These are phyloP conservation scores for Mormyrus iriodes DNA, from an alignment of 2,113 vertebrate species.

Conservation along the genomic window DNA sequence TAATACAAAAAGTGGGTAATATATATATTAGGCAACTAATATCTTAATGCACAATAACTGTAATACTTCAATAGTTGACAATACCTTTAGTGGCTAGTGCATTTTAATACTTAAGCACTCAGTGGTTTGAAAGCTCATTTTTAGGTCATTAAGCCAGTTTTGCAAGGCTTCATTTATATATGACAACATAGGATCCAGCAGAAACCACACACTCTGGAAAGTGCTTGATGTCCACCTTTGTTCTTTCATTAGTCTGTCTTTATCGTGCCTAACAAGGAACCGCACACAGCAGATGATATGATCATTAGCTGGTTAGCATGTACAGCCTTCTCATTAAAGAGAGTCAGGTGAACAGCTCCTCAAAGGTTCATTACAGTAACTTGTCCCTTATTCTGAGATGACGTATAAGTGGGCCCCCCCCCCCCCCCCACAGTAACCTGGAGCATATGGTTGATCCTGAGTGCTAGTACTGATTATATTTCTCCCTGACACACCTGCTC, in stretches of 20 bases:
- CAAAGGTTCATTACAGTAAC: background rate
- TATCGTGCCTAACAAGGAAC: background rate
- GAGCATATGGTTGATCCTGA: background rate
- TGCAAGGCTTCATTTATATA: background rate
- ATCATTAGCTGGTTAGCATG: background rate
- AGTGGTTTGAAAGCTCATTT: background rate
- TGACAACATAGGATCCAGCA: background rate
- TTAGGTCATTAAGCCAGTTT: background rate
- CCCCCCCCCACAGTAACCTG: background rate
- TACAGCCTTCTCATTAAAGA: background rate
- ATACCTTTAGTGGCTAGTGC: background rate
- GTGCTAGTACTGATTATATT: background rate
- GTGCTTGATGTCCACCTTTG: background rate
- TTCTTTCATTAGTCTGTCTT: background rate
- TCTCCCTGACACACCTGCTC: background rate
- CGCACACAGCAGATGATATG: background rate
- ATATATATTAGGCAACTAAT: background rate
- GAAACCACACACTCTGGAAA: background rate
- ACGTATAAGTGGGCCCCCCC: background rate
- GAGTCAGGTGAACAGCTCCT: background rate
- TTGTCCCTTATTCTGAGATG: background rate
- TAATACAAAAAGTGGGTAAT: background rate
- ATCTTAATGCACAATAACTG: background rate
- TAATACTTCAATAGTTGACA: background rate
- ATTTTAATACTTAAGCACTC: background rate